Evolutionary conservation across 2,888 invertebrate species (phyloP).

Genomic region (Entomobrya multifasciata): DNA sequence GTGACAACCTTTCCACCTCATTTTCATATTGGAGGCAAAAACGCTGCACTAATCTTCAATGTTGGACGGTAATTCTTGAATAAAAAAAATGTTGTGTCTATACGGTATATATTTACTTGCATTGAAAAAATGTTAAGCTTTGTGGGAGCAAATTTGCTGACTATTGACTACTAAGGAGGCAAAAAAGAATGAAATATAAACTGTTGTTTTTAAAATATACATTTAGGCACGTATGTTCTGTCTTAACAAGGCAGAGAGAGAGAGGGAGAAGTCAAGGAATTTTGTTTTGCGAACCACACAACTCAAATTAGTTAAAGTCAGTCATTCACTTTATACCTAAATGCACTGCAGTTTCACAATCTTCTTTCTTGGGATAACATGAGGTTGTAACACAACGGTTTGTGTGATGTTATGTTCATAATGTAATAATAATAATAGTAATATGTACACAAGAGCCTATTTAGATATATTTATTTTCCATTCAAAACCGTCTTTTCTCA

Average conservation of each 20-base stretch:
- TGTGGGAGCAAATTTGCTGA: slow-evolving; percentile 55
- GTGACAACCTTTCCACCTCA: slow-evolving; percentile 75
- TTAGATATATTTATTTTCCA: slow-evolving; percentile 21
- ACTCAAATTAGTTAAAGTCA: slow-evolving; percentile 51
- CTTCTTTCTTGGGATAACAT: slow-evolving; percentile 43
- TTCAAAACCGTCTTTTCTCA: no score
- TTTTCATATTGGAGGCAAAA: slow-evolving; percentile 71
- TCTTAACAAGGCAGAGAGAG: slow-evolving; percentile 64
- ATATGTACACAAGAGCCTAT: neutral
- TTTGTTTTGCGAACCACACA: slow-evolving; percentile 65
- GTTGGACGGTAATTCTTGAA: slow-evolving; percentile 23
- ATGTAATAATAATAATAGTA: slow-evolving; percentile 23
- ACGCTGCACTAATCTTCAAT: slow-evolving; percentile 52
- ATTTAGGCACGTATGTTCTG: slow-evolving; percentile 10
- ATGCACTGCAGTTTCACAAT: slow-evolving; percentile 68
- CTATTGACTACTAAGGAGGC: slow-evolving; percentile 62
- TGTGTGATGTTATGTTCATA: slow-evolving; percentile 30
- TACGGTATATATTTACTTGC: neutral
- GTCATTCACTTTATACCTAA: slow-evolving; percentile 57
- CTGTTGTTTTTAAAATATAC: slow-evolving; percentile 33
- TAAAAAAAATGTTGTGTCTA: slow-evolving; percentile 16
- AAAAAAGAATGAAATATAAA: slow-evolving; percentile 58
- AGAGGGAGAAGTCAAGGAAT: slow-evolving; percentile 70
- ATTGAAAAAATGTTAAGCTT: slow-evolving; percentile 31
- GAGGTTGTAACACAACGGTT: slow-evolving; percentile 9